Conservation (phyloP, 2,113 vertebrate species). For the Lutjanus erythropterus region DNA sequence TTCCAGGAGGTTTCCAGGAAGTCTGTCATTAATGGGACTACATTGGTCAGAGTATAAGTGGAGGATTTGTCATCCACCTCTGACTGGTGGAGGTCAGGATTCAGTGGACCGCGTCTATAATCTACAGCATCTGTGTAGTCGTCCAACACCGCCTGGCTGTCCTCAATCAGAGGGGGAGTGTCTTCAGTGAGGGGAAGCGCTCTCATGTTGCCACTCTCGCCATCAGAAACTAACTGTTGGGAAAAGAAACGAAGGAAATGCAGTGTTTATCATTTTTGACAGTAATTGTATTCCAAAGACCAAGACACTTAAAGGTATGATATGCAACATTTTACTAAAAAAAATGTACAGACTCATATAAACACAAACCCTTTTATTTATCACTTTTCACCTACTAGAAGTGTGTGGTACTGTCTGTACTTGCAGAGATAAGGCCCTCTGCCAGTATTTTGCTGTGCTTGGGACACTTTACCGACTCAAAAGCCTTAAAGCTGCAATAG, state of each 20-base stretch:
- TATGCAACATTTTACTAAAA: too few species aligned
- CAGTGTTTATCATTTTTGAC: not conserved
- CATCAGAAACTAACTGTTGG: conserved; percentile 71
- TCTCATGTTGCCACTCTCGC: conserved; percentile 76
- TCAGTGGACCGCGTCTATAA: conserved; percentile 82
- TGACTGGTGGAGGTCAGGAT: conserved; percentile 83
- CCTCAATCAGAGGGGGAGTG: conserved; percentile 70
- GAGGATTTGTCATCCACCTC: conserved; percentile 80
- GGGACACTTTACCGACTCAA: too few species aligned
- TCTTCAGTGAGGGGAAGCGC: conserved; percentile 71
- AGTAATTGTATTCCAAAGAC: not conserved
- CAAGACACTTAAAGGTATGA: not conserved
- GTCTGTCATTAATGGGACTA: conserved; percentile 81
- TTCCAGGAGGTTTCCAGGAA: conserved; percentile 77
- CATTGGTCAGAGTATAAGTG: conserved; percentile 89
- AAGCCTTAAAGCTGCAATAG: too few species aligned
- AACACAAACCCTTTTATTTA: too few species aligned
- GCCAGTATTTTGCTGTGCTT: too few species aligned
- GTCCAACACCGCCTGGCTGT: conserved; percentile 78
- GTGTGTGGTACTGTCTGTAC: too few species aligned
- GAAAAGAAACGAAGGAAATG: not conserved
- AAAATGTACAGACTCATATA: too few species aligned
- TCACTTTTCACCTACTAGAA: too few species aligned
- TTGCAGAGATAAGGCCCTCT: too few species aligned
- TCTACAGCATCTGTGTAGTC: conserved; percentile 80